Evolutionary conservation across 2,113 vertebrate species (phyloP).

Genomic region (Grammomys dolichurus): DNA sequence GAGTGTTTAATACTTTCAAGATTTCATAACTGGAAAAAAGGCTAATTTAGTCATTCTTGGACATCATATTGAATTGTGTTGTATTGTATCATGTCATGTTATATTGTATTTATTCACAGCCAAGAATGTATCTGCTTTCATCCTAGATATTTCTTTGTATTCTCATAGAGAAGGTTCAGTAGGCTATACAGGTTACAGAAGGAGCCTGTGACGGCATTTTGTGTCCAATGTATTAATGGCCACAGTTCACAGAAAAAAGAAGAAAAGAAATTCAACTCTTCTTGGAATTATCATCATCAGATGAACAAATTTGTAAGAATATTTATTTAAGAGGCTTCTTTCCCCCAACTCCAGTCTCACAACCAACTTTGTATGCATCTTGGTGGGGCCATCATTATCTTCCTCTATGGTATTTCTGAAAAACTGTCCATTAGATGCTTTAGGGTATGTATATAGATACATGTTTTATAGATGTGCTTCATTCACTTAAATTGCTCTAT

Average conservation of each 20-base stretch:
- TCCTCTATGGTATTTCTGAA: neutral
- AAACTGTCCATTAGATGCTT: neutral
- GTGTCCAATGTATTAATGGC: neutral
- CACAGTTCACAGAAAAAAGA: neutral
- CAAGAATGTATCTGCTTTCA: neutral
- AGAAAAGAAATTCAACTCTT: neutral
- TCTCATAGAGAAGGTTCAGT: neutral
- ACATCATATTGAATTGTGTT: neutral
- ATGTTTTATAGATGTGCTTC: neutral
- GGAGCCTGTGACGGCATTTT: neutral
- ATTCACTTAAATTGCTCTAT: neutral
- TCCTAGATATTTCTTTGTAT: constrained; percentile 11
- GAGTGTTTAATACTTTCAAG: neutral
- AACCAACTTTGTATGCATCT: neutral
- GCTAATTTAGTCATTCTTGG: neutral
- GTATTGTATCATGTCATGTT: neutral
- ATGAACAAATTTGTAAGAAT: neutral
- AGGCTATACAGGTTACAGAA: neutral
- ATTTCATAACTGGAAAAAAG: constrained; percentile 10
- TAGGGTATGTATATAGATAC: neutral
- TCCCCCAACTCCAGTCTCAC: neutral
- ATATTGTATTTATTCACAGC: constrained; percentile 8
- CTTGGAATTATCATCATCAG: constrained; percentile 1
- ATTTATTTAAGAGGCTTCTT: neutral
- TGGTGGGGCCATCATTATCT: neutral